Base-by-base conservation (phyloP, 2,113 vertebrate genomes). In the Cavia aperea region DNA sequence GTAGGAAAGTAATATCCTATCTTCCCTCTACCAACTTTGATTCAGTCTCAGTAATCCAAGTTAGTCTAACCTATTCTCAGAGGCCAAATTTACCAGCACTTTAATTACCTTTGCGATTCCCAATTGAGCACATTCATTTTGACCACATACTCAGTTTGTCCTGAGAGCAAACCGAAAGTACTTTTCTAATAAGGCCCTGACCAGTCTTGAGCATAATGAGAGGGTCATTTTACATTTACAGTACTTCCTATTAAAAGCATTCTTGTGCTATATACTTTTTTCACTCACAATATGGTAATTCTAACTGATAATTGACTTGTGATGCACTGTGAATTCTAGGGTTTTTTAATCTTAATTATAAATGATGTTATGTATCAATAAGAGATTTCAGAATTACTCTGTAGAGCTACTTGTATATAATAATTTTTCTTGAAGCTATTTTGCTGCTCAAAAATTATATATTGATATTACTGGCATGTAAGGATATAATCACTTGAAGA, bases 81-180 rank as follows among this genome's bases (percentile, higher is more conserved):
- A 96, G 93, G 43, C 31, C 86, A 95, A 46, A 91, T 93, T 96
- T 86, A 36, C 29, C n/a, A 87, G 49, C 36, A 95, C 70, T 95
- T 96, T 96, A 90, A 96, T 96, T 96, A 94, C 91, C 75, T 90
- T 36, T 87, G 58, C 65, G 36, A 83, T 62, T 97, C 49, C 94
- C 65, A 89, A 33, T n/a, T 92, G 83, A 94, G 62, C 33, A 72
- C 43, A 81, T 96, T 90, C 73, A 94, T 43, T 93, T 91, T 92
- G 81, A 82, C 83, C 56, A 93, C 49, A 91, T 92, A 26, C 77
- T 4, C n/a, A 88, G 91, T 94, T 94, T 92, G 18, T 94, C 46
- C 90, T 89, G 49, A 95, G 49, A 51, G 89, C 54, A 94, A 95
- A 89, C 29, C 87, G 56, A 91, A 96, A 65, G 91, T 78, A 87